These are phyloP conservation scores for Exocentrus adspersus DNA, from an alignment of 2,888 invertebrate genomes.

Conservation along the genomic window DNA sequence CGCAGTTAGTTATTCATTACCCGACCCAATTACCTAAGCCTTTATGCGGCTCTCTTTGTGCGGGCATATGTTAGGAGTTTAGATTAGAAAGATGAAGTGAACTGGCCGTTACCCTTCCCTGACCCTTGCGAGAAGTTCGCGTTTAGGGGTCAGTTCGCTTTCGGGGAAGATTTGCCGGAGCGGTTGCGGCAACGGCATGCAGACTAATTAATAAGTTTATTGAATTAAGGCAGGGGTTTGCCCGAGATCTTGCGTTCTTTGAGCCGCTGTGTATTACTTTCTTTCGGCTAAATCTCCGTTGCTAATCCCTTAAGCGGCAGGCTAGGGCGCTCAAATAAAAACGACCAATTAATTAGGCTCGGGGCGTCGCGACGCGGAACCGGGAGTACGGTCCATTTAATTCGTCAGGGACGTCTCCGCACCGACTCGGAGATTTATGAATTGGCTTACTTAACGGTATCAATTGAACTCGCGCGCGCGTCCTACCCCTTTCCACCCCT, in stretches of 20 bases:
- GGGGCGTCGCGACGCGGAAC: constrained; percentile 42
- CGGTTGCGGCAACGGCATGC: background rate
- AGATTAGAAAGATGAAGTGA: constrained; percentile 26
- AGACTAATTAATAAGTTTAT: constrained; percentile 17
- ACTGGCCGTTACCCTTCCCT: constrained; percentile 9
- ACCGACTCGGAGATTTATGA: constrained; percentile 58
- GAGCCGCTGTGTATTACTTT: background rate
- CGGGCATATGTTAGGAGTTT: constrained; percentile 31
- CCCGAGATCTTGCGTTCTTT: no score
- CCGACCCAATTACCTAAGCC: constrained; percentile 56
- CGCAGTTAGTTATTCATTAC: constrained; percentile 54
- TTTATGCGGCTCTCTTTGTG: constrained; percentile 55
- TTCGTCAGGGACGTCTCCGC: constrained; percentile 47
- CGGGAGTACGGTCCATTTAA: constrained; percentile 52
- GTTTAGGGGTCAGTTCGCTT: constrained; percentile 10
- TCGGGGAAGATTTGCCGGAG: constrained; percentile 1
- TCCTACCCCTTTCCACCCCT: constrained; percentile 45
- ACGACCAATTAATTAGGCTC: constrained; percentile 50
- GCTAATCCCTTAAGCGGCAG: constrained; percentile 20
- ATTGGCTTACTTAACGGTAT: constrained; percentile 55
- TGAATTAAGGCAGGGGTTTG: background rate
- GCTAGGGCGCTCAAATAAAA: constrained; percentile 41
- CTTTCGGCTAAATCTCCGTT: constrained; percentile 8
- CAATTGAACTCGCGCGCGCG: constrained; percentile 47
- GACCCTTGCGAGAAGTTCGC: constrained; percentile 11